Percentiles rank a stretch among this genome's conserved stretches.
phyloP scores from a whole-genome alignment of 2,113 vertebrate genomes.

The Caracal caracal region DNA sequence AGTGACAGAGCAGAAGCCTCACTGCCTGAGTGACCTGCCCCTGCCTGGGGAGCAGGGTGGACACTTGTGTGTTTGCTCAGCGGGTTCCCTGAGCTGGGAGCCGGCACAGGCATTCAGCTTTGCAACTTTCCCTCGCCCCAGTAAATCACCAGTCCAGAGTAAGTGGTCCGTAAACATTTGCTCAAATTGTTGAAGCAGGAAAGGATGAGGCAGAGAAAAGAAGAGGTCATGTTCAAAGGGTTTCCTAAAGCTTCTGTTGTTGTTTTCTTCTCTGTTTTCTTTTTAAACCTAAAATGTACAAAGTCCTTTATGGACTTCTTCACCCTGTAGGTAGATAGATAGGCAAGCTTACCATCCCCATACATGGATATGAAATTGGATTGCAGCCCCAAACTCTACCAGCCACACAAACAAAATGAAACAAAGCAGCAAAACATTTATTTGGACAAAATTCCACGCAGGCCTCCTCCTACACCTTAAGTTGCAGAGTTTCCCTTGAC shows the following conservation, averaged over 20 bases:
- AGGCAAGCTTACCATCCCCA: background rate
- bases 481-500: background rate
- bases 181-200: slow-evolving; percentile 6
- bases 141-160: background rate
- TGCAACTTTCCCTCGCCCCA: background rate
- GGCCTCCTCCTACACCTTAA: background rate
- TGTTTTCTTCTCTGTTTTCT: background rate
- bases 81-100: background rate
- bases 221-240: background rate
- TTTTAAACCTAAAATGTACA: background rate
- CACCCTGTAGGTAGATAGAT: background rate
- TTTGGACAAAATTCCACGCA: background rate
- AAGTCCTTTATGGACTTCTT: background rate
- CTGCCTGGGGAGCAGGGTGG: background rate
- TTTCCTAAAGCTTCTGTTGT: background rate
- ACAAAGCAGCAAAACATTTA: background rate
- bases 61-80: background rate
- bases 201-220: background rate
- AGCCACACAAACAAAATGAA: background rate
- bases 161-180: background rate
- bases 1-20: background rate
- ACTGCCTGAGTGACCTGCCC: fast-evolving
- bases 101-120: background rate
- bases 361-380: background rate
- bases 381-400: background rate